Evolutionary conservation across 2,113 vertebrate genomes (phyloP).

Genomic region (Eolophus roseicapilla): DNA sequence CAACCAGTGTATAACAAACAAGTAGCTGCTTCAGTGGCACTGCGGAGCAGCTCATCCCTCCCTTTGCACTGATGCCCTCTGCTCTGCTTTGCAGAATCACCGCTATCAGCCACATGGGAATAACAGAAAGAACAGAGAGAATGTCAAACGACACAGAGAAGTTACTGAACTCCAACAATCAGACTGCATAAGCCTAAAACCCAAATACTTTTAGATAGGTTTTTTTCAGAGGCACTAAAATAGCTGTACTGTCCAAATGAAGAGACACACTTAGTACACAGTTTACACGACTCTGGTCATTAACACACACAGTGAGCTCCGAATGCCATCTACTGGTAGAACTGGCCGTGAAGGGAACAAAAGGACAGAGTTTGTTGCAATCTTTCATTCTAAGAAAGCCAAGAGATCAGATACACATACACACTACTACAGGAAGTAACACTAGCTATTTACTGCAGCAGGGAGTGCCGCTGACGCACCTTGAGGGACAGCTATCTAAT

Average conservation of each 20-base stretch:
- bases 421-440: accelerated
- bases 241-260: not conserved
- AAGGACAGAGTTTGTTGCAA: accelerated
- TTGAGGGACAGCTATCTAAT: not conserved
- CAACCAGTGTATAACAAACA: accelerated
- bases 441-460: accelerated
- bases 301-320: accelerated
- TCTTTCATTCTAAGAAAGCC: not conserved
- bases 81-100: accelerated
- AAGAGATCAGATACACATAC: accelerated
- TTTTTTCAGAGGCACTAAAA: not conserved
- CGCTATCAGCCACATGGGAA: accelerated
- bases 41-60: accelerated
- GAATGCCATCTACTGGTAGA: not conserved
- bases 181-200: accelerated
- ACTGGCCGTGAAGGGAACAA: accelerated
- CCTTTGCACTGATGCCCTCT: accelerated
- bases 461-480: not conserved
- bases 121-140: not conserved
- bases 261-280: accelerated
- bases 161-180: not conserved
- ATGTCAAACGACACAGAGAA: accelerated
- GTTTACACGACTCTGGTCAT: accelerated
- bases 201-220: not conserved
- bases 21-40: accelerated